A percentile compares a stretch with the other conserved stretches of the same genome.
phyloP scores from a whole-genome alignment of 2,113 vertebrate species.

The Phrynocephalus versicolor region DNA sequence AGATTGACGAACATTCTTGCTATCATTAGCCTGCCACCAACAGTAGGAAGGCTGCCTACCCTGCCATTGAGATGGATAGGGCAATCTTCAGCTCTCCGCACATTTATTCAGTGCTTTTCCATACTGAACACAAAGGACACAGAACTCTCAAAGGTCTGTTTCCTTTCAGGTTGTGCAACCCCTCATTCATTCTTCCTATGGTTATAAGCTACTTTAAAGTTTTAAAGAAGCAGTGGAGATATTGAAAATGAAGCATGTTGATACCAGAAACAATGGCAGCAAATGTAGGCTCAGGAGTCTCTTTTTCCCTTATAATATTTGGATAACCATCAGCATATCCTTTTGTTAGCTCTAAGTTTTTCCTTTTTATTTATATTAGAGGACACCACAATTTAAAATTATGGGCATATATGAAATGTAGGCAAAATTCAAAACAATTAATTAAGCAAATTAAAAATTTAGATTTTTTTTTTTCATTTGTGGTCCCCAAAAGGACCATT shows the following conservation, averaged over 20 bases:
- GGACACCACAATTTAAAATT: too few species aligned
- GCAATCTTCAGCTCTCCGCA: background rate
- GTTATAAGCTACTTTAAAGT: background rate
- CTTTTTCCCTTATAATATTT: background rate
- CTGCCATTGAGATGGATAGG: background rate
- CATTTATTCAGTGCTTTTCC: constrained; percentile 1
- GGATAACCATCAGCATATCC: background rate
- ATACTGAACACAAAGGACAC: background rate
- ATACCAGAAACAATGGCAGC: background rate
- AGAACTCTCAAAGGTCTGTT: background rate
- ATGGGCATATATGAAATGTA: too few species aligned
- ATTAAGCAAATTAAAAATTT: too few species aligned
- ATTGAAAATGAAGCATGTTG: background rate
- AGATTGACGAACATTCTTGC: background rate
- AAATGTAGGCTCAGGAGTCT: background rate
- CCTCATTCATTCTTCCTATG: background rate
- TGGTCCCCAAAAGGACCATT: too few species aligned
- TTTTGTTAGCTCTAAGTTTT: background rate
- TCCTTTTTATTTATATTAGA: too few species aligned
- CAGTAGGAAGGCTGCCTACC: background rate
- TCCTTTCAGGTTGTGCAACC: background rate
- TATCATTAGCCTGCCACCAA: background rate
- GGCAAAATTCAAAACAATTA: too few species aligned
- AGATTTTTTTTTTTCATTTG: too few species aligned
- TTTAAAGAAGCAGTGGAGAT: background rate